phyloP scores from a whole-genome alignment of 2,113 vertebrate genomes.

The Xyrauchen texanus region DNA sequence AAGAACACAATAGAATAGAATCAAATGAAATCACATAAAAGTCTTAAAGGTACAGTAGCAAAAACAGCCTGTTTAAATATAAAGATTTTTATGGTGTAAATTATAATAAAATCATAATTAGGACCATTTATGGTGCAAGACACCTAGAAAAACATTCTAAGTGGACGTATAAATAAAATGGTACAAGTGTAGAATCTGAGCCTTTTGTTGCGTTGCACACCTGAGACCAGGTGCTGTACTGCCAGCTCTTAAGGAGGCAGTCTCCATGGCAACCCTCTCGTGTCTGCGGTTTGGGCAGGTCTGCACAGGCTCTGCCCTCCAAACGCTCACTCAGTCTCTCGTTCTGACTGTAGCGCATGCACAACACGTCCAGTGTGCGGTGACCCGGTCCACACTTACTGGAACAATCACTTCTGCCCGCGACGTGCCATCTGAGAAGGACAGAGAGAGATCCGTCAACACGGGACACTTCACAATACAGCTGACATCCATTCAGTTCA shows the following conservation, averaged over 20 bases:
- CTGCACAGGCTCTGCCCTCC: slow-evolving; percentile 77
- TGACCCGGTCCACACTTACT: slow-evolving; percentile 86
- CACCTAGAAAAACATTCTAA: no score
- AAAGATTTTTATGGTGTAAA: no score
- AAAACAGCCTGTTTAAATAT: no score
- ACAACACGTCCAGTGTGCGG: slow-evolving; percentile 83
- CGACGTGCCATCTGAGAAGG: slow-evolving; percentile 82
- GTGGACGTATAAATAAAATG: no score
- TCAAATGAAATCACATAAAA: no score
- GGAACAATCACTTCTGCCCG: slow-evolving; percentile 90
- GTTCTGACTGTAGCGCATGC: slow-evolving; percentile 83
- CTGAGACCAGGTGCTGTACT: slow-evolving; percentile 93
- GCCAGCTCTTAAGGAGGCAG: slow-evolving; percentile 88
- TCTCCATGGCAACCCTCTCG: slow-evolving; percentile 87
- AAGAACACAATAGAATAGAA: no score
- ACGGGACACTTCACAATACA: no score
- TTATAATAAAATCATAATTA: no score
- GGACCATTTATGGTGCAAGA: no score
- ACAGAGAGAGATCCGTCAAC: not conserved
- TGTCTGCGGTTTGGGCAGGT: slow-evolving; percentile 80
- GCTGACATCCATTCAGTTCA: no score
- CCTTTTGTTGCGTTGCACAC: slow-evolving; percentile 62
- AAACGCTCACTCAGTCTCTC: slow-evolving; percentile 78
- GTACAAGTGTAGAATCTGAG: no score
- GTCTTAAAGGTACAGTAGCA: no score